phyloP scores from a whole-genome alignment of 2,888 invertebrate species.

The Nudaria mundana region DNA sequence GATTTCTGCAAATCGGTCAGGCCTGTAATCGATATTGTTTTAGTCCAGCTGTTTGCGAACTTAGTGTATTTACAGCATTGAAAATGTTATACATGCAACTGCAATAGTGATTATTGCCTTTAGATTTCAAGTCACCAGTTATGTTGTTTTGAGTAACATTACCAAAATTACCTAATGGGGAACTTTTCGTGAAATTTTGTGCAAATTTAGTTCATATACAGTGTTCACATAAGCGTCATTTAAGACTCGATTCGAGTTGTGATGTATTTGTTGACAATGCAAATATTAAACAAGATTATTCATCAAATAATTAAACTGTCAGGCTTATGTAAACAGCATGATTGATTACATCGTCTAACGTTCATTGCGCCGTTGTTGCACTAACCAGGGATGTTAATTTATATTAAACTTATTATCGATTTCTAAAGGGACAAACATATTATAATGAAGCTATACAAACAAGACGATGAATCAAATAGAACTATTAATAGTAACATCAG shows the following conservation, averaged over 20 bases:
- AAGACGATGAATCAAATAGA: slow-evolving; percentile 37
- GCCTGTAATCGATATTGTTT: slow-evolving; percentile 18
- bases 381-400: slow-evolving; percentile 19
- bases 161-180: neutral
- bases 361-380: slow-evolving; percentile 27
- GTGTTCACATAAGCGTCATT: slow-evolving; percentile 44
- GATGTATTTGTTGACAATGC: slow-evolving; percentile 30
- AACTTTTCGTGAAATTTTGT: slow-evolving; percentile 13
- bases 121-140: slow-evolving; percentile 7
- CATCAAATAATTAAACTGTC: slow-evolving; percentile 66
- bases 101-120: slow-evolving; percentile 4
- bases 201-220: slow-evolving; percentile 28
- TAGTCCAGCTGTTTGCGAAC: slow-evolving; percentile 13
- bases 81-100: slow-evolving; percentile 18
- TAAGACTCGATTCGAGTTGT: slow-evolving; percentile 16
- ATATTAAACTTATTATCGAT: slow-evolving; percentile 17
- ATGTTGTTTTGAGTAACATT: neutral
- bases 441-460: slow-evolving; percentile 26
- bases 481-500: slow-evolving; percentile 22
- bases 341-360: slow-evolving; percentile 57
- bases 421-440: slow-evolving; percentile 12
- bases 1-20: too few relatives aligned
- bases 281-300: slow-evolving; percentile 47
- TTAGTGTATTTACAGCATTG: slow-evolving; percentile 7
- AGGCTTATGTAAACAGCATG: slow-evolving; percentile 56